Percentiles rank a stretch among this genome's conserved stretches.
Conservation (phyloP, 1,140 invertebrate genomes). For the Telenomus remus region DNA sequence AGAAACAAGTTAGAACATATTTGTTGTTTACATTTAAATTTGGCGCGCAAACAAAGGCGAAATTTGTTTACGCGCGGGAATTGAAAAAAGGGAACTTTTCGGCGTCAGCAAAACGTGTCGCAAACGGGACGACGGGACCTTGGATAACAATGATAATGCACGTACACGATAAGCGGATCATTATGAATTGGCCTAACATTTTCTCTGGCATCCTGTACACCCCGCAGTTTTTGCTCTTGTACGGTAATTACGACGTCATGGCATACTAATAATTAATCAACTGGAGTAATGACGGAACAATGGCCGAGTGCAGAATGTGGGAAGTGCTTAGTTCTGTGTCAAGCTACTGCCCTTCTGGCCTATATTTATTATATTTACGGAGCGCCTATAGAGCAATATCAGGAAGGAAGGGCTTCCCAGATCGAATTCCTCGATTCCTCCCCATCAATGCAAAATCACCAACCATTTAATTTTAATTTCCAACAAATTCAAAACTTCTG, state of each 20-base stretch:
- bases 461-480: too few species aligned
- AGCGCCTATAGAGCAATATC: constrained; percentile 33
- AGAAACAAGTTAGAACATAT: background rate
- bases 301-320: constrained; percentile 64
- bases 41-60: background rate
- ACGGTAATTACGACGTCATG: constrained; percentile 70
- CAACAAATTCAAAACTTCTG: too few species aligned
- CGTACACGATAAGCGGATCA: constrained; percentile 64
- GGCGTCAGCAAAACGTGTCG: constrained; percentile 29
- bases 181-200: constrained; percentile 71
- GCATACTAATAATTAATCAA: constrained; percentile 73
- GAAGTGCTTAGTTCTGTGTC: constrained; percentile 68
- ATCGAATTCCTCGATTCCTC: constrained; percentile 21
- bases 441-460: constrained; percentile 3
- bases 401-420: constrained; percentile 37
- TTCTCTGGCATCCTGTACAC: constrained; percentile 69
- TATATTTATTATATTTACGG: constrained; percentile 67
- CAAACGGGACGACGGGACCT: constrained; percentile 62
- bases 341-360: constrained; percentile 68
- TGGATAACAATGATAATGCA: constrained; percentile 67
- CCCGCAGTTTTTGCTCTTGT: constrained; percentile 68
- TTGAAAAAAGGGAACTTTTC: background rate
- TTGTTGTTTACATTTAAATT: background rate
- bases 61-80: background rate
- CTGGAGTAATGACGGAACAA: constrained; percentile 72